Conservation (phyloP, 2,888 invertebrate species). For the Anticlea derivata region DNA sequence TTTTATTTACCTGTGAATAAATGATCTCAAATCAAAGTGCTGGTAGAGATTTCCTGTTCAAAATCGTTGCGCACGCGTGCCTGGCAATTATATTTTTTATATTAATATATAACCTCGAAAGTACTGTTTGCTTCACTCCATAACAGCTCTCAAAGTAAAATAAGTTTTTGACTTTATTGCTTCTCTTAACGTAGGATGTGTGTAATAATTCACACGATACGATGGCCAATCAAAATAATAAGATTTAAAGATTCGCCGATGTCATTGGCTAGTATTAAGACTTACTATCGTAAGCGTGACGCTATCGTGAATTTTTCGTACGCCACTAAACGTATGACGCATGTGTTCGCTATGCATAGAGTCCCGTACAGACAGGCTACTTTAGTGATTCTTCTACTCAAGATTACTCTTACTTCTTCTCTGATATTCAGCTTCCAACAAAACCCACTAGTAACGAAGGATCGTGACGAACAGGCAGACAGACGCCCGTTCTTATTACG, state of each 20-base stretch:
- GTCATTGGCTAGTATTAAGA: too few species aligned
- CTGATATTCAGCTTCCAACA: conserved; percentile 24
- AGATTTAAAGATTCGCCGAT: too few species aligned
- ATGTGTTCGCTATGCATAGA: too few species aligned
- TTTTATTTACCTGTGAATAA: too few species aligned
- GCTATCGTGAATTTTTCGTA: too few species aligned
- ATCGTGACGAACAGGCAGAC: conserved; percentile 43
- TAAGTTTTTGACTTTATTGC: neutral
- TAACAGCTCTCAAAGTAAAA: neutral
- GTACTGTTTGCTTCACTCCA: neutral
- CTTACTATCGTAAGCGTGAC: too few species aligned
- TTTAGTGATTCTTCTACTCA: neutral
- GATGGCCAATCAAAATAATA: too few species aligned
- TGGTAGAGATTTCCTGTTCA: conserved; percentile 21
- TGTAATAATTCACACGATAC: too few species aligned
- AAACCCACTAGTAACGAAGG: conserved; percentile 29
- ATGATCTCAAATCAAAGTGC: conserved; percentile 5
- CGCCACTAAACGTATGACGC: too few species aligned
- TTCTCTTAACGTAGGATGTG: too few species aligned
- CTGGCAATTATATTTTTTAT: conserved; percentile 17
- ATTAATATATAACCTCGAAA: conserved; percentile 9
- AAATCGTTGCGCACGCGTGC: conserved; percentile 21
- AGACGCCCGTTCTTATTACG: conserved; percentile 47
- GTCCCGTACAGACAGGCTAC: too few species aligned
- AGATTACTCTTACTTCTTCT: neutral